Evolutionary conservation across 2,888 invertebrate genomes (phyloP).

Genomic region (Diarsia brunnea): DNA sequence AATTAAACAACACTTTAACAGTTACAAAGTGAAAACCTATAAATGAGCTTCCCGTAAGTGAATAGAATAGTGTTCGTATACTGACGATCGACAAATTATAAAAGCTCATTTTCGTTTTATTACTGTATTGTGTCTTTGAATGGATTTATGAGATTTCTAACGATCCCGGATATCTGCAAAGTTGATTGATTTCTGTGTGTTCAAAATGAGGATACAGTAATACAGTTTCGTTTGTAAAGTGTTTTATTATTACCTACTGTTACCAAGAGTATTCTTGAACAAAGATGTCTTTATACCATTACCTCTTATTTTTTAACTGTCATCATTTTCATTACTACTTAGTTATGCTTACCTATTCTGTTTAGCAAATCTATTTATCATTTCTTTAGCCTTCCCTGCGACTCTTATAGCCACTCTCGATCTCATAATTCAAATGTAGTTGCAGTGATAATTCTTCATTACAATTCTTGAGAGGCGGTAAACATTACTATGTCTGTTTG

Average conservation of each 20-base stretch:
- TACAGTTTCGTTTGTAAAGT: not conserved
- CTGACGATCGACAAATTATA: not conserved
- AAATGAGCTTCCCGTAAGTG: not conserved
- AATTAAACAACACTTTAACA: not conserved
- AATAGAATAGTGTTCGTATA: constrained; percentile 4
- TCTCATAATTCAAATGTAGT: not conserved
- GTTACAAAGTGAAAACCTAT: not conserved
- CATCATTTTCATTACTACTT: too few relatives aligned
- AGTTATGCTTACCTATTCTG: too few relatives aligned
- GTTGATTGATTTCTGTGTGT: constrained; percentile 3
- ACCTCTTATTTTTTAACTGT: not conserved
- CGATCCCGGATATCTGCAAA: not conserved
- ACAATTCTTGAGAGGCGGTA: constrained; percentile 16
- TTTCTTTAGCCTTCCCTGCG: not conserved
- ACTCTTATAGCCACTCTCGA: not conserved
- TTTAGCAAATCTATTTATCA: too few relatives aligned
- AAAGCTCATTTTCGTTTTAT: constrained; percentile 9
- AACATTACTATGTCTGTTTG: constrained; percentile 25
- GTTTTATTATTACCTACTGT: not conserved
- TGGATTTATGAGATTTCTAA: constrained; percentile 3
- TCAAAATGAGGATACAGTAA: not conserved
- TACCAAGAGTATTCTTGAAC: not conserved
- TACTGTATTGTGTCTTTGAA: not conserved
- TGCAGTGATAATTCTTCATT: constrained; percentile 20
- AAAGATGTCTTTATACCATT: not conserved